Evolutionary conservation across 2,888 invertebrate species (phyloP).

Genomic region (Ferdinandea cuprea): DNA sequence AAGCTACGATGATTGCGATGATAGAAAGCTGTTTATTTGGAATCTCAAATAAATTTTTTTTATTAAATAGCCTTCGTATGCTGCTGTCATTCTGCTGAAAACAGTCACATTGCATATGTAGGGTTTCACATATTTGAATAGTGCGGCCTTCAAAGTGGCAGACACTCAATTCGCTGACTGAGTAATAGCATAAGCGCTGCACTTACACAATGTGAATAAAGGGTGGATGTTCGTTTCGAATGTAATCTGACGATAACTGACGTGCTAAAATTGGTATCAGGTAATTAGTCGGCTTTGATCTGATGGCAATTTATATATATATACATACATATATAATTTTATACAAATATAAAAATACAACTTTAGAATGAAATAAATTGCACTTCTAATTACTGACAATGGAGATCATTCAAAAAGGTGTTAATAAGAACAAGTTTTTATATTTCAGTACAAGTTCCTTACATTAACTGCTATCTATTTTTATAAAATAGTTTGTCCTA

Average conservation of each 20-base stretch:
- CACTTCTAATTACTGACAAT: no score
- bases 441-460: no score
- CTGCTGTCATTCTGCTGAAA: neutral
- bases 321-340: neutral
- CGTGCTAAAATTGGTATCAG: conserved; percentile 15
- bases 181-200: conserved; percentile 3
- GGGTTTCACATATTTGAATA: conserved; percentile 13
- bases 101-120: neutral
- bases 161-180: neutral
- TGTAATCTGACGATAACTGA: conserved; percentile 20
- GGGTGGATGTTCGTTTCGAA: neutral
- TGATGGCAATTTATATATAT: conserved; percentile 7
- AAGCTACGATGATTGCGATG: conserved; percentile 29
- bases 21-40: conserved; percentile 14
- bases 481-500: no score
- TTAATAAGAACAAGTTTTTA: no score
- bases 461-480: no score
- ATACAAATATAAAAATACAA: no score
- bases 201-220: conserved; percentile 4
- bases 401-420: no score
- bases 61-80: neutral
- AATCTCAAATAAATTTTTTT: conserved; percentile 14
- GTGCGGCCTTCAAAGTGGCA: conserved; percentile 9
- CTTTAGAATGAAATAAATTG: conserved; percentile 23
- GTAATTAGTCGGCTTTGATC: conserved; percentile 27